Evolutionary conservation across 2,113 vertebrate species (phyloP).

Genomic region (Xerus inauris): DNA sequence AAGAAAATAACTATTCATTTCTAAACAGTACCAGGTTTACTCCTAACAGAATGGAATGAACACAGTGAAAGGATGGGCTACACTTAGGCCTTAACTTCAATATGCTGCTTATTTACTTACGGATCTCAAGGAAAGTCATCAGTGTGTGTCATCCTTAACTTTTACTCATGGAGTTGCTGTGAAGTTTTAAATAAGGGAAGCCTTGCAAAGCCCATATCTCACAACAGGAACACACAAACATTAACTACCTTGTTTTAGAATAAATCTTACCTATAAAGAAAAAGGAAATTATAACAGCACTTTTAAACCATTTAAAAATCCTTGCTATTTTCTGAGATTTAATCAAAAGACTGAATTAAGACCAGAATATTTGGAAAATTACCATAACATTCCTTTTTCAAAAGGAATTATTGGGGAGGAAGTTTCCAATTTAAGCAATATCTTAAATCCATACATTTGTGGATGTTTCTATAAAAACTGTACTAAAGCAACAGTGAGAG

Average conservation of each 20-base stretch:
- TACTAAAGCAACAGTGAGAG: background rate
- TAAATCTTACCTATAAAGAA: background rate
- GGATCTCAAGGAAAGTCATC: background rate
- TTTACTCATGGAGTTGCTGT: background rate
- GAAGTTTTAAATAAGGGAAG: background rate
- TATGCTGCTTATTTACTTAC: background rate
- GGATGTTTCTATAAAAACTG: background rate
- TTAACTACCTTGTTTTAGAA: background rate
- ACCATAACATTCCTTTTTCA: background rate
- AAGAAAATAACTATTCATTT: constrained; percentile 41
- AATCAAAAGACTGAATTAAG: background rate
- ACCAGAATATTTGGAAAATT: background rate
- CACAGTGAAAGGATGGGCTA: background rate
- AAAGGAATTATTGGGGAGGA: background rate
- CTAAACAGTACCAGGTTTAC: background rate
- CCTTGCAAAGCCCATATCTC: background rate
- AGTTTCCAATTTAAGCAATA: background rate
- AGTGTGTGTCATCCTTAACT: background rate
- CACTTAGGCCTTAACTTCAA: background rate
- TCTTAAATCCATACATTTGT: background rate
- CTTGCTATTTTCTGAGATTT: background rate
- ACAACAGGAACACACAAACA: background rate
- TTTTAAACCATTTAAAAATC: constrained; percentile 22
- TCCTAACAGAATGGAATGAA: background rate
- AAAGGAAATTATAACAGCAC: background rate